Conservation (phyloP, 1,140 invertebrate species). For the Nephila pilipes region DNA sequence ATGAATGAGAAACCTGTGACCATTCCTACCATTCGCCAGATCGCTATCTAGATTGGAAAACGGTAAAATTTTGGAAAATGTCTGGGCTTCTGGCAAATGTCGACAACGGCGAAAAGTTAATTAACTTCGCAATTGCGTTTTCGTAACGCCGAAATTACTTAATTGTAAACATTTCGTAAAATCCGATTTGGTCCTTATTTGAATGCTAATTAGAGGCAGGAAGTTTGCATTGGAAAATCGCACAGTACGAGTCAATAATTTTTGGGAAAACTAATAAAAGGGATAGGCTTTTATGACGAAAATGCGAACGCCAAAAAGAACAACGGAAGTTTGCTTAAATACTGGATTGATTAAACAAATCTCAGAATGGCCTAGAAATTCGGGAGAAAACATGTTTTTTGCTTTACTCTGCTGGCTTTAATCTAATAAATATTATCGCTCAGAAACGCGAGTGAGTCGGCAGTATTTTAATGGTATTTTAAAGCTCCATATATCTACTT, state of each 20-base stretch:
- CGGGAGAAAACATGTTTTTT: not conserved
- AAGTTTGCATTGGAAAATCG: constrained; percentile 1
- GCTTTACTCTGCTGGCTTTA: too few relatives aligned
- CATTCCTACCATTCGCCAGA: not conserved
- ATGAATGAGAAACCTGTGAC: not conserved
- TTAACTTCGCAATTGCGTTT: constrained; percentile 44
- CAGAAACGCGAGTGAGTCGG: too few relatives aligned
- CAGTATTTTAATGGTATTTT: too few relatives aligned
- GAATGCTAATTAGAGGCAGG: constrained; percentile 38
- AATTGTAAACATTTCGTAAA: constrained; percentile 30
- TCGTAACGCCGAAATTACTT: constrained; percentile 38
- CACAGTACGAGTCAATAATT: not conserved
- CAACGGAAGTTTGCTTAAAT: not conserved
- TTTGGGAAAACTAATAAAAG: not conserved
- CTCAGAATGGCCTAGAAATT: not conserved
- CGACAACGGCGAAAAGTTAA: constrained; percentile 35
- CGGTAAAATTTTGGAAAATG: constrained; percentile 16
- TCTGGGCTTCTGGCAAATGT: constrained; percentile 14
- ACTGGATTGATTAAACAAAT: not conserved
- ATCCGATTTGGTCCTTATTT: constrained; percentile 44
- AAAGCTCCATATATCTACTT: too few relatives aligned
- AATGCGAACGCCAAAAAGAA: not conserved
- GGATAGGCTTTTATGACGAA: not conserved
- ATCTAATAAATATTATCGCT: too few relatives aligned
- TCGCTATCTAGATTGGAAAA: constrained; percentile 22